Percentiles rank a stretch among this genome's conserved stretches.
These are phyloP conservation scores for Scaptodrosophila lebanonensis DNA, from an alignment of 1,140 invertebrate species.

Conservation along the genomic window DNA sequence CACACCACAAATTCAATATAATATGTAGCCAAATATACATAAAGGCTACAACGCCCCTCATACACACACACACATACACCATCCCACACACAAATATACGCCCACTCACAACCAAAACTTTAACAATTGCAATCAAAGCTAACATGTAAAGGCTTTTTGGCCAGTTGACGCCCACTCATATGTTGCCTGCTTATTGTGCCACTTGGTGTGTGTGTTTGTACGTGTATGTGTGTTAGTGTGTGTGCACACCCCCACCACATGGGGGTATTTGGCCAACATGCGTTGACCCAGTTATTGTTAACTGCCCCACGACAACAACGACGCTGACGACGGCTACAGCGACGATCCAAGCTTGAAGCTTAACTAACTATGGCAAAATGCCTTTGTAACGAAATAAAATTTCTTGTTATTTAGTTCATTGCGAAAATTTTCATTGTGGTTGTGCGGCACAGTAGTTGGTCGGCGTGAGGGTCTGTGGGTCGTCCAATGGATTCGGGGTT, in stretches of 20 bases:
- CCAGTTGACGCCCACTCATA: not conserved
- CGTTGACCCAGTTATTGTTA: slow-evolving; percentile 16
- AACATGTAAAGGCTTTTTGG: slow-evolving; percentile 23
- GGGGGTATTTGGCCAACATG: too few relatives aligned
- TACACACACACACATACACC: slow-evolving; percentile 25
- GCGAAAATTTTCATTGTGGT: slow-evolving; percentile 2
- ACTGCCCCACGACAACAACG: too few relatives aligned
- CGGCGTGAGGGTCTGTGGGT: not conserved
- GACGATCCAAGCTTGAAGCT: not conserved
- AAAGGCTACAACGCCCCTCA: slow-evolving; percentile 1
- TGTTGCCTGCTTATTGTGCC: too few relatives aligned
- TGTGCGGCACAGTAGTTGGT: too few relatives aligned
- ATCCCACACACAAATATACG: not conserved
- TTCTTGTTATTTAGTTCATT: slow-evolving; percentile 34
- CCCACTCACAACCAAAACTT: not conserved
- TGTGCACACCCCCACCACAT: too few relatives aligned
- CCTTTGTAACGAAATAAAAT: slow-evolving; percentile 6
- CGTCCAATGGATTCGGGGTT: slow-evolving; percentile 41
- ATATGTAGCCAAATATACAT: slow-evolving; percentile 9
- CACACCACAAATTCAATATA: slow-evolving; percentile 39
- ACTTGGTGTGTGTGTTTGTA: too few relatives aligned
- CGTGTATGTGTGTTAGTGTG: too few relatives aligned
- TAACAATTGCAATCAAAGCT: slow-evolving; percentile 42
- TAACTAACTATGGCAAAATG: slow-evolving; percentile 16
- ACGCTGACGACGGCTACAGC: too few relatives aligned